Evolutionary conservation across 1,140 invertebrate genomes (phyloP).

Genomic region (Drosophila tropicalis): DNA sequence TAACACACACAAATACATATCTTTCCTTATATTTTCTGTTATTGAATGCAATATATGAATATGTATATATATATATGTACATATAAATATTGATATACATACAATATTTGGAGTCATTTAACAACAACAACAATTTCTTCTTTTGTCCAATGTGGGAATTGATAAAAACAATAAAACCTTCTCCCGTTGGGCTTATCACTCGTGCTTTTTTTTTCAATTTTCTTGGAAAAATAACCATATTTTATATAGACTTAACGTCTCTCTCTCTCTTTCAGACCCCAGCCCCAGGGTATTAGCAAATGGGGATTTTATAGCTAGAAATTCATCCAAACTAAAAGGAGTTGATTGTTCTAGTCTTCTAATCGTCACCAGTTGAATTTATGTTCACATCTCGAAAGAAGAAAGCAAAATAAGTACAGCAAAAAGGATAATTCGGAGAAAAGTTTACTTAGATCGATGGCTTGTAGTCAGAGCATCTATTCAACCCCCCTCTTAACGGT

Average conservation of each 20-base stretch:
- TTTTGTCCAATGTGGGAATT: background rate
- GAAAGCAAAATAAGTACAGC: no score
- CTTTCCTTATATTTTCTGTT: constrained; percentile 10
- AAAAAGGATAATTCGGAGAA: no score
- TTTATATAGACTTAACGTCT: background rate
- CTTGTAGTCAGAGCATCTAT: no score
- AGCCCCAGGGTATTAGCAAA: no score
- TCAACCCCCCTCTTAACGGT: background rate
- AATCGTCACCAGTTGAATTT: no score
- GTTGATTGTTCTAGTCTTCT: no score
- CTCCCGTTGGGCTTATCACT: constrained; percentile 38
- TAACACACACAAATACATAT: constrained; percentile 3
- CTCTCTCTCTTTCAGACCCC: no score
- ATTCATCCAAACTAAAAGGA: no score
- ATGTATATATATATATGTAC: background rate
- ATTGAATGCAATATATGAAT: background rate
- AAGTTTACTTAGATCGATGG: no score
- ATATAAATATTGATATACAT: constrained; percentile 3
- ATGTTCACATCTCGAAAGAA: no score
- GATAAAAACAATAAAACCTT: constrained; percentile 12
- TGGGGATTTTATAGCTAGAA: background rate
- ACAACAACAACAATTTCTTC: constrained; percentile 4
- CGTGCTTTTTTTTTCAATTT: constrained; percentile 1
- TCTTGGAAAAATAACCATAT: constrained; percentile 14
- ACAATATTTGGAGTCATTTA: constrained; percentile 8